Conservation (phyloP, 1,140 invertebrate species). For the Brachionus angularis region DNA sequence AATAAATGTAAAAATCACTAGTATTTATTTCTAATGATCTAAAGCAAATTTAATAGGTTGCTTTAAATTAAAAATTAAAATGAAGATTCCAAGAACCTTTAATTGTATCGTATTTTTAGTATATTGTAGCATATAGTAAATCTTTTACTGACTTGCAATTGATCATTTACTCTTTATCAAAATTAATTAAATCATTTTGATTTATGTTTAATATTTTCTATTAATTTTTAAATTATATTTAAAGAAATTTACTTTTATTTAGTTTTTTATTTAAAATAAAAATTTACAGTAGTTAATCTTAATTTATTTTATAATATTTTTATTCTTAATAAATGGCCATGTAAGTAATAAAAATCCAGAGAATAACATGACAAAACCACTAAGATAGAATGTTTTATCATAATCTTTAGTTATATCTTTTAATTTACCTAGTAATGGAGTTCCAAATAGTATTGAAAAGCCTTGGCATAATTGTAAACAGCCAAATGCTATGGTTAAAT, state of each 20-base stretch:
- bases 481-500: slow-evolving; percentile 86
- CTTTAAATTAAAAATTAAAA: too few species aligned
- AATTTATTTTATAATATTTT: slow-evolving; percentile 1
- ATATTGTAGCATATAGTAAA: too few species aligned
- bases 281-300: neutral
- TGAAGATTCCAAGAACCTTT: too few species aligned
- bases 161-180: too few species aligned
- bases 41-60: too few species aligned
- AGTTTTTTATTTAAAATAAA: neutral
- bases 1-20: too few species aligned
- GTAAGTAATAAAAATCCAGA: neutral
- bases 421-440: slow-evolving; percentile 60
- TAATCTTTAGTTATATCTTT: slow-evolving; percentile 33
- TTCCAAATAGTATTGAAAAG: slow-evolving; percentile 73
- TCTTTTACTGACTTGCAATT: too few species aligned
- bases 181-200: too few species aligned
- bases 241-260: neutral
- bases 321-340: slow-evolving; percentile 2
- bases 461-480: slow-evolving; percentile 86
- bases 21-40: too few species aligned
- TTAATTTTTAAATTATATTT: too few species aligned
- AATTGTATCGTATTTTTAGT: too few species aligned
- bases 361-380: slow-evolving; percentile 30
- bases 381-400: slow-evolving; percentile 2
- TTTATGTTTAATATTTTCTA: too few species aligned